These are phyloP conservation scores for Parauchenoglanis punctatus DNA, from an alignment of 2,797 vertebrate genomes.

Conservation along the genomic window DNA sequence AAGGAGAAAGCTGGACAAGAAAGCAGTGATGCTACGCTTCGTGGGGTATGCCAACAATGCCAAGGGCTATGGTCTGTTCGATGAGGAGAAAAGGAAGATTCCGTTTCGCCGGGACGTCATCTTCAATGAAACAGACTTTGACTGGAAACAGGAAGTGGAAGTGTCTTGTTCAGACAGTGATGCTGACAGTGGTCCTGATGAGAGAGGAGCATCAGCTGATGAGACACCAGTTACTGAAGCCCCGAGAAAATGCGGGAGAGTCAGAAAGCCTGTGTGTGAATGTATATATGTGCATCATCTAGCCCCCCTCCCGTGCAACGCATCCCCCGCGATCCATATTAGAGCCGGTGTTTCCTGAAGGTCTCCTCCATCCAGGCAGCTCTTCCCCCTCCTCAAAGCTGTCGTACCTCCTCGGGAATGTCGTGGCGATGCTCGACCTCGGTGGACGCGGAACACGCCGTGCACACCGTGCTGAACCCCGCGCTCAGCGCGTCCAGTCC, in stretches of 20 bases:
- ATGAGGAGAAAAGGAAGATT: background rate
- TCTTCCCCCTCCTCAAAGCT: conserved; percentile 58
- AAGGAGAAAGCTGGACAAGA: background rate
- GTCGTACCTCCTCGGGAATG: conserved; percentile 79
- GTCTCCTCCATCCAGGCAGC: conserved; percentile 66
- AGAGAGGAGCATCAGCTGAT: background rate
- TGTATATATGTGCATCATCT: conserved; percentile 55
- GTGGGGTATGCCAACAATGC: background rate
- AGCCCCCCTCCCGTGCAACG: conserved; percentile 59
- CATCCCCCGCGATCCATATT: conserved; percentile 65
- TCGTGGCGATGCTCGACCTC: conserved; percentile 76
- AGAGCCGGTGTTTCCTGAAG: conserved; percentile 76
- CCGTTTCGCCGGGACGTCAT: background rate
- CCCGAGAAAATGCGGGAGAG: background rate
- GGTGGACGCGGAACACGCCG: conserved; percentile 65
- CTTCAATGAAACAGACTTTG: background rate
- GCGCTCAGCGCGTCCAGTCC: conserved; percentile 59
- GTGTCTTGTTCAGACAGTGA: background rate
- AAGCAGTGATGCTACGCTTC: background rate
- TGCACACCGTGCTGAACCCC: conserved; percentile 29
- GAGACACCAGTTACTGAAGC: background rate
- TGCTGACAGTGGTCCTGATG: background rate
- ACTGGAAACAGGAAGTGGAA: background rate
- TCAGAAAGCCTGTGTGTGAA: background rate
- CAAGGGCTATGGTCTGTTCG: background rate